Conservation (phyloP, 2,888 invertebrate genomes). For the Sinopyrophorus schimmeli region DNA sequence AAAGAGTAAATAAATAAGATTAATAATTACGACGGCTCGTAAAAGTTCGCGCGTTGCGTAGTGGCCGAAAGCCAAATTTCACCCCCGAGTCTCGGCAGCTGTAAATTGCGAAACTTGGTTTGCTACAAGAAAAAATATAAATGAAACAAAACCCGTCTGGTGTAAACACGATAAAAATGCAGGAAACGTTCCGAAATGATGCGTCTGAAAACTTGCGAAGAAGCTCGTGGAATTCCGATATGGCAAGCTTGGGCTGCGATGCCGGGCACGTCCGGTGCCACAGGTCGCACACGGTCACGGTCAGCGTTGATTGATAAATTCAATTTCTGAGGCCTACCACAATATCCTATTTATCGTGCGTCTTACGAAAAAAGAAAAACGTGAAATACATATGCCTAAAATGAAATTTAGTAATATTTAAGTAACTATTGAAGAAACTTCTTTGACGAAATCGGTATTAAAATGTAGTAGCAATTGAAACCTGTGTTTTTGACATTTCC, state of each 20-base stretch:
- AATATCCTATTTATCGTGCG: conserved; percentile 22
- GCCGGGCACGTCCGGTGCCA: conserved; percentile 37
- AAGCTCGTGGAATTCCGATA: conserved; percentile 33
- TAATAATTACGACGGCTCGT: no score
- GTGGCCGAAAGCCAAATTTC: no score
- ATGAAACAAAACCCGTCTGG: conserved; percentile 10
- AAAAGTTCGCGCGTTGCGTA: no score
- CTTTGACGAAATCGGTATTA: no score
- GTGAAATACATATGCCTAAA: no score
- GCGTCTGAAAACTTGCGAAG: conserved; percentile 29
- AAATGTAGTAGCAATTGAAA: no score
- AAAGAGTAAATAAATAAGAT: no score
- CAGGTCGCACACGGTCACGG: conserved; percentile 38
- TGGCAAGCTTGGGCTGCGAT: conserved; percentile 28
- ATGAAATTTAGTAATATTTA: no score
- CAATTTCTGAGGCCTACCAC: conserved; percentile 40
- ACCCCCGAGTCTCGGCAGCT: no score
- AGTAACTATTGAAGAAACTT: no score
- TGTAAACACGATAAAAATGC: conserved; percentile 28
- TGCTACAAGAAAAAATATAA: conserved; percentile 10
- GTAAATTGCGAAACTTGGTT: no score
- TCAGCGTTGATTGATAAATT: conserved; percentile 42
- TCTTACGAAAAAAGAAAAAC: neutral
- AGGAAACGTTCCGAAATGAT: conserved; percentile 26
- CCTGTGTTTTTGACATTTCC: conserved; percentile 1